phyloP scores from a whole-genome alignment of 2,113 vertebrate species.

The Ictidomys tridecemlineatus region DNA sequence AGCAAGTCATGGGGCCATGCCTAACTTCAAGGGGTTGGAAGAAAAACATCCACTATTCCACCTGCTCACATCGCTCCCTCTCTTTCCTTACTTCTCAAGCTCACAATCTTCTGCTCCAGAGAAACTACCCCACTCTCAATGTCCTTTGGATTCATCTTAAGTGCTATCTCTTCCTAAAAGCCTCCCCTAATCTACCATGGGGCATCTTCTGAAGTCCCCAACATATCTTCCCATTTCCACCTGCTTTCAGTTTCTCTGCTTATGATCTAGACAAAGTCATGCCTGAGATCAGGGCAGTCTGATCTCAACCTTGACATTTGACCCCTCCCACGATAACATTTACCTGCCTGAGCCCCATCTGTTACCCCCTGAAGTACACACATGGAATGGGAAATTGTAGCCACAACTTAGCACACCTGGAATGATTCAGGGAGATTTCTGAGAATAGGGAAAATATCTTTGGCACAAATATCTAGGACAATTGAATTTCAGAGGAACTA shows the following conservation, averaged over 20 bases:
- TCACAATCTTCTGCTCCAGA: background rate
- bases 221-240: background rate
- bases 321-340: background rate
- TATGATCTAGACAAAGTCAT: background rate
- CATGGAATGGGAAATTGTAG: background rate
- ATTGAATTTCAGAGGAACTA: conserved; percentile 8
- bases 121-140: background rate
- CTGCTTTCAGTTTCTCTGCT: background rate
- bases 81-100: background rate
- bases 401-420: background rate
- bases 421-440: background rate
- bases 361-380: background rate
- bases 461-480: background rate
- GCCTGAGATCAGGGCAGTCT: background rate
- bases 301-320: background rate
- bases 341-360: background rate
- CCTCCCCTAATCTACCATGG: background rate
- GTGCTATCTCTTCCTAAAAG: background rate
- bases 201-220: background rate
- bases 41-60: background rate
- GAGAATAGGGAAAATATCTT: background rate
- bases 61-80: background rate
- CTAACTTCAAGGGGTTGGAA: background rate
- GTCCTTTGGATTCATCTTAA: background rate
- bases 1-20: background rate